Conservation (phyloP, 2,888 invertebrate genomes). For the Xestia sexstrigata region DNA sequence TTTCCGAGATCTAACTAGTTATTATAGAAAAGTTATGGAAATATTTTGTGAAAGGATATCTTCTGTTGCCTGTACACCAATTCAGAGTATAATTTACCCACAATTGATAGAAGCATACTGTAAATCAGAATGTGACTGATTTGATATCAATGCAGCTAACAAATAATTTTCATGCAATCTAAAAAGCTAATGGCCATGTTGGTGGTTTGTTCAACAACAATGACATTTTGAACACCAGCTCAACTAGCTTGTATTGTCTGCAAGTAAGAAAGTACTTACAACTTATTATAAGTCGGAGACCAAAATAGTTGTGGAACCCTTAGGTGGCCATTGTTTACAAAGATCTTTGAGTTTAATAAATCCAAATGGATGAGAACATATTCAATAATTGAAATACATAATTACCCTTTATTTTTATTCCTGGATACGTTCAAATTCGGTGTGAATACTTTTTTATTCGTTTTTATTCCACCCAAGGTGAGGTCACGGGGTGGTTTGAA, state of each 20-base stretch:
- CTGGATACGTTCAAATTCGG: slow-evolving; percentile 91
- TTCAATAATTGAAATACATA: background rate
- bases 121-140: background rate
- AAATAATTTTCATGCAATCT: background rate
- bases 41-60: background rate
- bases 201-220: background rate
- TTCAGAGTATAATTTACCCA: background rate
- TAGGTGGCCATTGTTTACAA: too few species aligned
- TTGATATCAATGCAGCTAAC: background rate
- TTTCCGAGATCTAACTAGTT: background rate
- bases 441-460: slow-evolving; percentile 90
- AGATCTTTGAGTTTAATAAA: background rate
- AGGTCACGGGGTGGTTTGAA: slow-evolving; percentile 90
- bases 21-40: background rate
- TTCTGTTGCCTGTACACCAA: background rate
- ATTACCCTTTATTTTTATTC: slow-evolving; percentile 90
- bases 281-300: background rate
- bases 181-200: background rate
- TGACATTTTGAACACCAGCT: background rate
- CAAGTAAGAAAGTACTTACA: background rate
- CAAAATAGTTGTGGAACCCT: background rate
- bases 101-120: background rate
- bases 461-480: slow-evolving; percentile 88
- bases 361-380: background rate
- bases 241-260: background rate